Evolutionary conservation across 2,888 invertebrate genomes (phyloP).

Genomic region (Leptarthrus brevirostris): DNA sequence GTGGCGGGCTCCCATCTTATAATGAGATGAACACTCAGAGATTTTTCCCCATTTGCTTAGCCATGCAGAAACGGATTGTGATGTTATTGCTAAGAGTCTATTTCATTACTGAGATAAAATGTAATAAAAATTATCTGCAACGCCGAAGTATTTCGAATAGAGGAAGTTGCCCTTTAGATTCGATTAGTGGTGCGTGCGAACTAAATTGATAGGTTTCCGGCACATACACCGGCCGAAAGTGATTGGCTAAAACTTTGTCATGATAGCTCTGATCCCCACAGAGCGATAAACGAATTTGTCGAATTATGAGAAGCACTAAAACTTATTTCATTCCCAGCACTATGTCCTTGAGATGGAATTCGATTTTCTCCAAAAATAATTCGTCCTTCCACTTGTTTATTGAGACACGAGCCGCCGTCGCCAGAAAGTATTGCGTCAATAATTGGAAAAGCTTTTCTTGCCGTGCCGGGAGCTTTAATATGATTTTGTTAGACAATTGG

Average conservation of each 20-base stretch:
- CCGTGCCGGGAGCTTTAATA: not conserved
- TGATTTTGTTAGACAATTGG: not conserved
- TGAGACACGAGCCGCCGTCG: not conserved
- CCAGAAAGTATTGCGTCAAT: not conserved
- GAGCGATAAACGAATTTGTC: no score
- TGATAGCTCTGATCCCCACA: no score
- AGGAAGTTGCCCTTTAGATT: no score
- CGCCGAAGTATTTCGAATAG: not conserved
- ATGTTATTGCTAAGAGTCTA: not conserved
- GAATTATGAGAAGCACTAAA: not conserved
- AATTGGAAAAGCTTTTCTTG: not conserved
- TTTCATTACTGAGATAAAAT: not conserved
- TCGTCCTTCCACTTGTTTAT: no score
- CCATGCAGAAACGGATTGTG: not conserved
- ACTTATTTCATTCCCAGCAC: not conserved
- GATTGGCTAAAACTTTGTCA: not conserved
- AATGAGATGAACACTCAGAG: constrained; percentile 35
- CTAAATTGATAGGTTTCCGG: no score
- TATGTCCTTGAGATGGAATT: not conserved
- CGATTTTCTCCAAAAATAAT: not conserved
- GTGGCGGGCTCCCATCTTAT: not conserved
- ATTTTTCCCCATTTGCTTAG: constrained; percentile 27
- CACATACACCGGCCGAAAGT: no score
- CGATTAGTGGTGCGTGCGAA: no score
- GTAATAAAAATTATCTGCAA: not conserved